A percentile compares a stretch with the other conserved stretches of the same genome.
Evolutionary conservation across 2,888 invertebrate species (phyloP).

Genomic region (Euclidia mi): DNA sequence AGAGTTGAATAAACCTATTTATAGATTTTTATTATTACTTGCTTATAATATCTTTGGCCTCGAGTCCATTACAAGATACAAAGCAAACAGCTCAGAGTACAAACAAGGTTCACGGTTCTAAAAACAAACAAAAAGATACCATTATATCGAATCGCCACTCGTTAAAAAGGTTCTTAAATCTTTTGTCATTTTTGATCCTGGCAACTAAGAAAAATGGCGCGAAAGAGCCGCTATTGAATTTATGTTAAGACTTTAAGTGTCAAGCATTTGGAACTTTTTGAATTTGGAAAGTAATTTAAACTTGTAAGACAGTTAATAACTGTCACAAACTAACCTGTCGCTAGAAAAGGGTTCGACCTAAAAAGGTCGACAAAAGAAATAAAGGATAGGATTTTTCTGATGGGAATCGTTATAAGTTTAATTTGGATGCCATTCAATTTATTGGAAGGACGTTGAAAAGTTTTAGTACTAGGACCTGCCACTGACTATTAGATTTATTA

Average conservation of each 20-base stretch:
- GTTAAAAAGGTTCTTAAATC: conserved; percentile 10
- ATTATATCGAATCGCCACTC: conserved; percentile 1
- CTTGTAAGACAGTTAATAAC: conserved; percentile 42
- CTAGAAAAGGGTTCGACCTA: conserved; percentile 6
- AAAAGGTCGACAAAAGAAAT: conserved; percentile 16
- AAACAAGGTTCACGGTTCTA: conserved; percentile 1
- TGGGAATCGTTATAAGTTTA: not conserved
- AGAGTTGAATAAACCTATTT: not conserved
- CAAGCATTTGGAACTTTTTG: conserved; percentile 31
- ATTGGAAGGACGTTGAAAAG: not conserved
- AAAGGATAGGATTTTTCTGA: not conserved
- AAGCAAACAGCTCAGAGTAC: not conserved
- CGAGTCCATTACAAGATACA: not conserved
- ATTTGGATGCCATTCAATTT: not conserved
- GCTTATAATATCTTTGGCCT: conserved; percentile 3
- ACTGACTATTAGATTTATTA: too few species aligned
- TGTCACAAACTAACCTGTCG: conserved; percentile 38
- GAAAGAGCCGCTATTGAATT: conserved; percentile 25
- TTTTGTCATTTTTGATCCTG: conserved; percentile 12
- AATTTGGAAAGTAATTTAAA: conserved; percentile 56
- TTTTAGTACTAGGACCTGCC: not conserved
- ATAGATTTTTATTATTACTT: not conserved
- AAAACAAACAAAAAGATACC: conserved; percentile 4
- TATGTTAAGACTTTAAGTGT: conserved; percentile 24
- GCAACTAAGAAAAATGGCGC: conserved; percentile 2